Base-by-base conservation (phyloP, 2,888 invertebrate genomes). In the Eudasyphora cyanicolor region DNA sequence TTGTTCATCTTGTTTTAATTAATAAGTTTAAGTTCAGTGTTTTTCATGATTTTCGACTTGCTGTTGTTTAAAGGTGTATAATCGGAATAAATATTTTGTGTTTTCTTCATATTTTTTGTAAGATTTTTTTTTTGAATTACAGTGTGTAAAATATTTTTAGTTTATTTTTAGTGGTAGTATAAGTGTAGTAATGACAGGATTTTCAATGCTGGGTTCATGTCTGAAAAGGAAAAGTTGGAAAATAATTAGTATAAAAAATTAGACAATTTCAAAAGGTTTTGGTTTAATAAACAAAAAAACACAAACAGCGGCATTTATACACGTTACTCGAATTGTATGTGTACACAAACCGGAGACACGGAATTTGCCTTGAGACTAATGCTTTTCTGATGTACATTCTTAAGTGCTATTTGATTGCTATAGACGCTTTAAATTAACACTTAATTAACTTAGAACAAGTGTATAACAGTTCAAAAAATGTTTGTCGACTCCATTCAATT, bases 141-240 rank as follows among this genome's bases (percentile, higher is more conserved):
- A 84, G 73, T 78, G 67, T 81, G 74, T 82, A 79, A 82, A 84
- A 74, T 79, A 79, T 67, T 84, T 79, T 80, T 86, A n/a, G 64
- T 21, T 51, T 51, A n/a, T 27, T 57, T 14, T 27, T 5, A 17
- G 69, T 81, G 7, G 60, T 8, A 70, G 42, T 73, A 10, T 62
- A 74, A 73, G 74, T 64, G 62, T 49, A 73, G 74, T 77, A 82
- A 76, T 85, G 77, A 78, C 83, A 81, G 82, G 82, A 86, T 79
- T 82, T 86, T 85, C 75, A 85, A 87, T 87, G 86, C 86, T 86
- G 87, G 85, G 86, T 84, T 86, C 85, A 85, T 84, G 87, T 88
- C 88, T 88, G 88, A 17, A 87, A 79, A 73, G 76, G 83, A 49
- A 71, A 76, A 77, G 73, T 21, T 51, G 38, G 54, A 27, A 57